These are phyloP conservation scores for Dasyurus viverrinus DNA, from an alignment of 2,113 vertebrate genomes.

Conservation along the genomic window DNA sequence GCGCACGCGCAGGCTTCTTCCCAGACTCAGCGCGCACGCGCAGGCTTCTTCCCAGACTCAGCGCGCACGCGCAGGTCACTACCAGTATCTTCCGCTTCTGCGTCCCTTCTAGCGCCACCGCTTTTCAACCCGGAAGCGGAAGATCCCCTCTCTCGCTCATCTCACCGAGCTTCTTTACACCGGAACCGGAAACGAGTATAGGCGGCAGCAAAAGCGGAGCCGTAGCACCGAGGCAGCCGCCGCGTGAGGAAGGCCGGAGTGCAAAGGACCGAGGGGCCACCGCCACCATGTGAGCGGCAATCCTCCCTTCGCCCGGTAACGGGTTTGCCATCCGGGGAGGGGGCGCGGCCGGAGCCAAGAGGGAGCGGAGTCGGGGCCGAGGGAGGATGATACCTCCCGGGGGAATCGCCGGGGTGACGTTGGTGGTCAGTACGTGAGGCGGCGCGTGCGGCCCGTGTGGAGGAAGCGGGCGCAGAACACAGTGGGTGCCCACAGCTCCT, in stretches of 20 bases:
- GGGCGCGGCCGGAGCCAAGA: neutral
- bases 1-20: neutral
- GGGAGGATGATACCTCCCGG: neutral
- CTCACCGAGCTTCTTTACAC: neutral
- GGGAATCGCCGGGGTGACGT: neutral
- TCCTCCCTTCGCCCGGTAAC: no score
- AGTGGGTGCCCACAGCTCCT: constrained; percentile 30
- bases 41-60: neutral
- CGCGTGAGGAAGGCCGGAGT: neutral
- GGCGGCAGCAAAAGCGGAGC: neutral
- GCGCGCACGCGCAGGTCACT: neutral
- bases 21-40: no score
- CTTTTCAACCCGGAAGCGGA: neutral
- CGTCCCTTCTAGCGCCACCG: neutral
- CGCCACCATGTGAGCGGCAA: no score
- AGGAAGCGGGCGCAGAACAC: neutral
- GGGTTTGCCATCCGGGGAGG: neutral
- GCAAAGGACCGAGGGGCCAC: neutral
- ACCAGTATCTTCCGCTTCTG: neutral
- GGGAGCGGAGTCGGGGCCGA: constrained; percentile 57
- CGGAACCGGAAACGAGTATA: neutral
- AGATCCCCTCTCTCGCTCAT: no score
- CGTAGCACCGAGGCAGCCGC: neutral
- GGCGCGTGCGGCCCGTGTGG: neutral
- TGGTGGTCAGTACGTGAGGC: neutral